Base-by-base conservation (phyloP, 1,140 invertebrate species). In the Metopolophium dirhodum region DNA sequence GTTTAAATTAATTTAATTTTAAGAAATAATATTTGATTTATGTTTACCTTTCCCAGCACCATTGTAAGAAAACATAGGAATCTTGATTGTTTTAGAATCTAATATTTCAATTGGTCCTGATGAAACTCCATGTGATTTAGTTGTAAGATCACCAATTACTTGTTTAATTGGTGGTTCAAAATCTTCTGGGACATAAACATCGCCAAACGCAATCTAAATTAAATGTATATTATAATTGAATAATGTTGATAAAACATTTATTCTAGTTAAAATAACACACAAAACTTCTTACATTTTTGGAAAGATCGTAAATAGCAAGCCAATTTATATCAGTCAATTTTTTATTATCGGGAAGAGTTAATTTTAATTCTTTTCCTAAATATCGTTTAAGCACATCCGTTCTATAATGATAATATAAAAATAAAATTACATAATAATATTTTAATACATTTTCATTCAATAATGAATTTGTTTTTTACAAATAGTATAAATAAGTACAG, bases 181-280 rank as follows among this genome's bases (percentile, higher is more conserved):
- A 93, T 98, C 98, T 94, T 99, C 98, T 0, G 98, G 98, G 94
- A 99, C 97, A 94, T 97, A 98, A 51, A 99, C 97, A 95, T 99
- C 98, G 1, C 97, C 98, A 95, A 98, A 99, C 41, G 98, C 97
- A 95, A 98, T 98, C 96, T 97, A 77, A 77, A 77, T 77, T n/a
- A 77, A 18, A 35, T 77, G 26, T n/a, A 7, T 47, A 47, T 86
- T 47, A 41, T 22, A 83, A 35, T 47, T n/a, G 18, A 30, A 57
- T 6, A 51, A 54, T 89, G 7, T 41, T 26, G 11, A 37, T 51
- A 37, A 23, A 35, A n/a, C 26, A 35, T 54, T 57, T 41, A 26
- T 14, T 37, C 1, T 8, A 7, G 7, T 18, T 57, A 41, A 51
- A 57, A 89, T 89, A 41, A 49, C 11, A 57, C 7, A 77, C 23